Evolutionary conservation across 2,113 vertebrate species (phyloP), one percentile per base, ranked within the genome.

Genomic region (Vulpes vulpes): DNA sequence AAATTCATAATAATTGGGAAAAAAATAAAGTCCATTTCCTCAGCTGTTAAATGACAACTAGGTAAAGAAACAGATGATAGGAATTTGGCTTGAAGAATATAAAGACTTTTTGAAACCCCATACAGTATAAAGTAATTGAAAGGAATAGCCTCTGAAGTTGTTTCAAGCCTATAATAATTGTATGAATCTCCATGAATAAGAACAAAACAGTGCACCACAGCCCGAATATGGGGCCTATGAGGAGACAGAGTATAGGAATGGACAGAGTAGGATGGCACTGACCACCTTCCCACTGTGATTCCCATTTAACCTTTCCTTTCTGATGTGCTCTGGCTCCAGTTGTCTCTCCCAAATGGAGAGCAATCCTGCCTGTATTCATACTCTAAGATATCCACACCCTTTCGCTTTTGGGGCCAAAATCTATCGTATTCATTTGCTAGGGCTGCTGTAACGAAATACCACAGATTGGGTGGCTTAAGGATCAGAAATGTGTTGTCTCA

Each of bases 1-100:
- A 9, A 60, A 76, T 86, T 86, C 90, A 22, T 73, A 85, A 64
- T 74, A 94, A 96, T 35, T 74, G 49, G n/a, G 55, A 86, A 62
- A 38, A 7, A 93, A 3, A 86, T 23, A 78, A 76, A 59, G 32
- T 43, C 35, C 22, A 30, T 92, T 76, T 90, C 22, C 71, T 89
- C 89, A 67, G 43, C 71, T 86, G 22, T 81, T 85, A 84, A 14
- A 38, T 95, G 55, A 83, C 38, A 90, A 11, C 38, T 69, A 49
- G 30, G 51, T 85, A 86, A 53, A 30, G 62, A 16, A 87, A 49
- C 65, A 76, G 6, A 53, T 92, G 23, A 53, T 83, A 38, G 67
- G 35, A 4, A 91, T 95, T 82, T 87, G 1, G 55, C 86, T 60
- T 53, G 35, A 79, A 91, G 25, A 57, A 84, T 91, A 79, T 84